phyloP scores from a whole-genome alignment of 2,888 invertebrate species.

The Microctonus hyperodae region DNA sequence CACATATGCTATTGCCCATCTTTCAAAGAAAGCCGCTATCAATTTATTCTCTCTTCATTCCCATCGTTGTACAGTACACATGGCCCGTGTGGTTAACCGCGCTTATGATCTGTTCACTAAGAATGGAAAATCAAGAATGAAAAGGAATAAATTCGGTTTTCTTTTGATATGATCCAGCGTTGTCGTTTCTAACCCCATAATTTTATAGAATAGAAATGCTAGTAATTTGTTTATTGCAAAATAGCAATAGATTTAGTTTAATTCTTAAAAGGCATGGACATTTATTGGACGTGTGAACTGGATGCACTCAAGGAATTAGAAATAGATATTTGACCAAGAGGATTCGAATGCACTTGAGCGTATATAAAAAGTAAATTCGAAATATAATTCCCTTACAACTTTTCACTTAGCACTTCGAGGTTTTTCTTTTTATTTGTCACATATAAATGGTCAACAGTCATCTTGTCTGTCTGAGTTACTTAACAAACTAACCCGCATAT shows the following conservation, averaged over 20 bases:
- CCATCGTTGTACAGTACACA: slow-evolving; percentile 46
- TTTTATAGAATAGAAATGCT: too few species aligned
- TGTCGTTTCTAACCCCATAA: too few species aligned
- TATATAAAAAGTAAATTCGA: background rate
- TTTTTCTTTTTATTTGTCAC: background rate
- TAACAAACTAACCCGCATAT: slow-evolving; percentile 25
- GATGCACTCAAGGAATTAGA: too few species aligned
- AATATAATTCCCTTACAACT: background rate
- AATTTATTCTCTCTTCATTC: slow-evolving; percentile 40
- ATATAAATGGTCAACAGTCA: background rate
- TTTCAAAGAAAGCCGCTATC: slow-evolving; percentile 60
- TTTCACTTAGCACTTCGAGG: background rate
- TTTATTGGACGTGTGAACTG: too few species aligned
- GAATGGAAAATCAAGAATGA: background rate
- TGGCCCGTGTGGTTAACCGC: slow-evolving; percentile 49
- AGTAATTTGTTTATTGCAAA: too few species aligned
- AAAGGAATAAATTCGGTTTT: background rate
- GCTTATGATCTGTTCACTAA: slow-evolving; percentile 15
- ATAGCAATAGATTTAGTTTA: too few species aligned
- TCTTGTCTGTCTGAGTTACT: slow-evolving; percentile 4
- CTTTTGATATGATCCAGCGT: background rate
- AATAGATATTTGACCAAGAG: too few species aligned
- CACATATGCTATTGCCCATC: too few species aligned
- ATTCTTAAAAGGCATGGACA: too few species aligned
- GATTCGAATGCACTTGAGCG: too few species aligned